A percentile compares a stretch with the other conserved stretches of the same genome.
phyloP scores from a whole-genome alignment of 2,797 vertebrate genomes.

The Pteronotus mesoamericanus region DNA sequence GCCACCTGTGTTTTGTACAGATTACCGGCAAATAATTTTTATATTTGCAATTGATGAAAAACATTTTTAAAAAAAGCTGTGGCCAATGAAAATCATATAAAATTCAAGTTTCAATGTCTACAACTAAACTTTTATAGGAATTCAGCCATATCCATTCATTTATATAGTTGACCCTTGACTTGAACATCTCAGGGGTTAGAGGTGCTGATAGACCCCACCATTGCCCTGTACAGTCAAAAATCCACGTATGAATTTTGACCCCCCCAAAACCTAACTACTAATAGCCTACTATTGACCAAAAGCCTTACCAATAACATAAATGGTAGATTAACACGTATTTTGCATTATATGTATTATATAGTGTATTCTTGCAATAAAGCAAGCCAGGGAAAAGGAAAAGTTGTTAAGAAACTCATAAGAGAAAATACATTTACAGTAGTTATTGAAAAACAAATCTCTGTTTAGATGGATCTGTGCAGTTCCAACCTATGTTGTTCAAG shows the following conservation, averaged over 20 bases:
- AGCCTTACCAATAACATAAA: background rate
- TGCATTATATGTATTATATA: background rate
- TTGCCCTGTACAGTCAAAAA: background rate
- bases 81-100: background rate
- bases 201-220: background rate
- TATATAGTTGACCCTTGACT: background rate
- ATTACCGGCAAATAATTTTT: background rate
- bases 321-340: background rate
- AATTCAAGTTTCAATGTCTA: conserved; percentile 7
- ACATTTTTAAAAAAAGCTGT: background rate
- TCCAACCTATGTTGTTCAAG: background rate
- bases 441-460: background rate
- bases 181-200: background rate
- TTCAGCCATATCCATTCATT: background rate
- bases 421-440: background rate
- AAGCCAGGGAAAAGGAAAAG: background rate
- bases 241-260: background rate
- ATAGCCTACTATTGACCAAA: background rate
- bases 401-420: background rate
- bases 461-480: background rate
- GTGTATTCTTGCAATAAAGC: background rate
- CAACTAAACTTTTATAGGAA: background rate
- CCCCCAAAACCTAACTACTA: background rate
- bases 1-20: background rate
- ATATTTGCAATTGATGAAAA: background rate